These are phyloP conservation scores for Pseudomyrmex gracilis DNA, from an alignment of 1,140 invertebrate species.

Conservation along the genomic window DNA sequence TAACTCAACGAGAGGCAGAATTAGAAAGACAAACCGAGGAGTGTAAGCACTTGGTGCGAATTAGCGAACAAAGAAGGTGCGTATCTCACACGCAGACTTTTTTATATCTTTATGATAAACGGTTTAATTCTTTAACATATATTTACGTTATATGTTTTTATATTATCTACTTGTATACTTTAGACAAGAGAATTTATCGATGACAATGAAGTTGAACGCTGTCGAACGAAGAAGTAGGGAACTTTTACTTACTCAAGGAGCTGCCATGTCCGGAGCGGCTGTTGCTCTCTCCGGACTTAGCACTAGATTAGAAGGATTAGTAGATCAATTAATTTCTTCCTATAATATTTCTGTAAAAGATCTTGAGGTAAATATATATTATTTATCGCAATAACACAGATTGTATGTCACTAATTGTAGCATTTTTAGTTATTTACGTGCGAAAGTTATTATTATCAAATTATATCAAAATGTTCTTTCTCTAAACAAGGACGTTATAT, in stretches of 20 bases:
- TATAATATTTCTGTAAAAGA: constrained; percentile 92
- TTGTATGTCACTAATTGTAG: not conserved
- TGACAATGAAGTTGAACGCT: constrained; percentile 88
- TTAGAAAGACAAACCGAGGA: constrained; percentile 90
- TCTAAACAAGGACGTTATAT: constrained; percentile 88
- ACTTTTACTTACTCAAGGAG: constrained; percentile 89
- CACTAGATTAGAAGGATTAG: constrained; percentile 89
- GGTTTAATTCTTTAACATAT: too few relatives aligned
- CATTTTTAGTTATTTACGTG: not conserved
- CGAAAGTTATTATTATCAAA: constrained; percentile 8
- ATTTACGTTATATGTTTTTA: too few relatives aligned
- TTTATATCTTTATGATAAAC: not conserved
- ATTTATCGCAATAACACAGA: constrained; percentile 1
- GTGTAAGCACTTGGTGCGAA: constrained; percentile 91
- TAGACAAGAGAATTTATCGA: constrained; percentile 89
- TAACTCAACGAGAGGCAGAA: constrained; percentile 87
- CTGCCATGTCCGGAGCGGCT: constrained; percentile 89
- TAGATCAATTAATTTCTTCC: constrained; percentile 89
- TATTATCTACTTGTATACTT: not conserved
- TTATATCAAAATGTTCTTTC: constrained; percentile 37
- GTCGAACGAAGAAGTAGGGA: constrained; percentile 88
- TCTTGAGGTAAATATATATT: constrained; percentile 87
- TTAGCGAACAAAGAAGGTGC: constrained; percentile 92
- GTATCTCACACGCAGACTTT: constrained; percentile 44
- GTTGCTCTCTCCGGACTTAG: constrained; percentile 90